These are phyloP conservation scores for Halcyon chelicuti DNA, from an alignment of 2,797 vertebrate species.

Conservation along the genomic window DNA sequence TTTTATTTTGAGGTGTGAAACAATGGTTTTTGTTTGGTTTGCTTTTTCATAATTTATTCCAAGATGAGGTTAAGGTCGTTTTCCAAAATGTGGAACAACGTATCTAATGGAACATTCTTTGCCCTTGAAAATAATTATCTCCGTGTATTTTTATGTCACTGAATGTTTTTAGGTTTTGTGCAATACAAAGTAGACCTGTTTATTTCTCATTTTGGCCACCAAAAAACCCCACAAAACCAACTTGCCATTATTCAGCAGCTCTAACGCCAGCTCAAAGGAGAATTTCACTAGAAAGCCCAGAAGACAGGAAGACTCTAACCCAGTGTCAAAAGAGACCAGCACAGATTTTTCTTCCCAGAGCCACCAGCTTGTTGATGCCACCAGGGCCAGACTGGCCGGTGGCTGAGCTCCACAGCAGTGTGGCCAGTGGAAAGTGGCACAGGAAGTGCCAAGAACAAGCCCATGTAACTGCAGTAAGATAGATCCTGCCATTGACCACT, in stretches of 20 bases:
- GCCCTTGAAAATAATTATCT: not conserved
- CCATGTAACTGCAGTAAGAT: slow-evolving; percentile 17
- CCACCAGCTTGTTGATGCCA: not conserved
- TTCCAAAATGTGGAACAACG: not conserved
- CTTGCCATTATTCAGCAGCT: slow-evolving; percentile 32
- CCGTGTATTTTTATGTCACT: not conserved
- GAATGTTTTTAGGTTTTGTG: not conserved
- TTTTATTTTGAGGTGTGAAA: not conserved
- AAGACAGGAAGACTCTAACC: not conserved
- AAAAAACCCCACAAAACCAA: not conserved
- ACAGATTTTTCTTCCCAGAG: not conserved
- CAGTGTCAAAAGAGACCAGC: not conserved
- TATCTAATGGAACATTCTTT: not conserved
- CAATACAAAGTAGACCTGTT: not conserved
- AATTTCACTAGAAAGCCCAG: not conserved
- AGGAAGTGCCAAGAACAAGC: not conserved
- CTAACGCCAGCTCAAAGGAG: not conserved
- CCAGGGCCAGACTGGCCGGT: accelerated
- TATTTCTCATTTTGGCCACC: not conserved
- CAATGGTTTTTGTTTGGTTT: not conserved
- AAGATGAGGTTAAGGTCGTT: not conserved
- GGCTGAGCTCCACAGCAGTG: accelerated
- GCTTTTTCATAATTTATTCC: not conserved
- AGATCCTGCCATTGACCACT: not conserved
- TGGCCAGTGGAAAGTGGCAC: accelerated